These are phyloP conservation scores for Salmo trutta DNA, from an alignment of 2,797 vertebrate species.

Conservation along the genomic window DNA sequence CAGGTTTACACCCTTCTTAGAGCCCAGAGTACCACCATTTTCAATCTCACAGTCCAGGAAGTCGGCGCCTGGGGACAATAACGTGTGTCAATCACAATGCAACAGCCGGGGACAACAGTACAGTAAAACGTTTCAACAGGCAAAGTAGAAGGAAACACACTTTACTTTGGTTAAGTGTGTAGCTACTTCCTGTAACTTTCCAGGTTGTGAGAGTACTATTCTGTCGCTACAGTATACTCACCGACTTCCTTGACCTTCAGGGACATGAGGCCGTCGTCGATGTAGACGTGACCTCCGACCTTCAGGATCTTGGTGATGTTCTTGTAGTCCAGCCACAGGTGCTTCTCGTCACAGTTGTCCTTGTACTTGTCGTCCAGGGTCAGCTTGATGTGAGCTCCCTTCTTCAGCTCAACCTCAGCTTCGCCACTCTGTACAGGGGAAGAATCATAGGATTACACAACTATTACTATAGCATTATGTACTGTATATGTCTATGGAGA, in stretches of 20 bases:
- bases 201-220: not conserved
- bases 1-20: conserved; percentile 98
- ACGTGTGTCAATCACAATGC: not conserved
- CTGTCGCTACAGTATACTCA: conserved; percentile 49
- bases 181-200: not conserved
- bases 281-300: conserved; percentile 83
- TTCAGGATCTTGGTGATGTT: conserved; percentile 91
- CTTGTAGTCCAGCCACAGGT: conserved; percentile 96
- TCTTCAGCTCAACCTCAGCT: conserved; percentile 94
- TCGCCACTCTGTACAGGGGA: conserved; percentile 85
- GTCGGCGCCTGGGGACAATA: conserved; percentile 76
- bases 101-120: not conserved
- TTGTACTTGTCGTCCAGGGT: conserved; percentile 87
- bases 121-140: not conserved
- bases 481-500: not conserved
- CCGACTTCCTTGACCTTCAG: conserved; percentile 89
- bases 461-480: not conserved
- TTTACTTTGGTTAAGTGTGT: not conserved
- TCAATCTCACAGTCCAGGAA: conserved; percentile 85
- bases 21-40: conserved; percentile 90
- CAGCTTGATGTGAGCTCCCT: conserved; percentile 84
- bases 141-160: not conserved
- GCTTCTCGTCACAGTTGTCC: conserved; percentile 90
- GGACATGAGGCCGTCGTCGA: conserved; percentile 96
- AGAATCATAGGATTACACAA: not conserved